Evolutionary conservation across 2,888 invertebrate species (phyloP), one percentile per base, ranked within the genome.

Genomic region (Gnatocerus cornutus): DNA sequence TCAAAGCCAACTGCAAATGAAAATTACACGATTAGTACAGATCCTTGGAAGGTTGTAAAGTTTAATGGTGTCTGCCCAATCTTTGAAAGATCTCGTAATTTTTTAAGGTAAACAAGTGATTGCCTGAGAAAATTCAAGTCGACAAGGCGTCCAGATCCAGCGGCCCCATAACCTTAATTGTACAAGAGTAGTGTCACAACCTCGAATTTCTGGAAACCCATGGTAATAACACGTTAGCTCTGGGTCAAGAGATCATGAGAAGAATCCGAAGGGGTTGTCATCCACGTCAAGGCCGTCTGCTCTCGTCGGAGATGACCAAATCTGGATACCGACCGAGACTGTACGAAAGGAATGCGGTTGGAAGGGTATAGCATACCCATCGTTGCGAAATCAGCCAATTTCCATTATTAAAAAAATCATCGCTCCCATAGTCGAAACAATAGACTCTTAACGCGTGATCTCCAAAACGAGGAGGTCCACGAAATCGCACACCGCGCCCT

Each of bases 211-310:
- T 56, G 56, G 43, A 56, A 56, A 50, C 46, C 46, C 46, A 21
- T 8, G 16, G 29, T 7, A 16, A 9, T 16, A 52, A 39, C 14
- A 39, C 33, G 39, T 14, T 37, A 16, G 3, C 41, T 41, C 12
- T 41, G 16, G 68, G 68, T 62, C 62, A 62, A 62, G 55, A 68
- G 68, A 68, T 45, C 68, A 68, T 68, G 68, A 55, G 68, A 68
- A 68, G 43, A 53, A 68, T 62, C 41, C 12, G 12, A 62, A 29
- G 55, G 68, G 71, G 73, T 74, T 75, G 76, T 76, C 75, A 75
- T 75, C 74, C 39, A 68, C 71, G 65, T 70, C 77, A 79, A 79
- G 79, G 79, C 66, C 78, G 78, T 71, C 77, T 62, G 74, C 73
- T 76, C 68, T 48, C 29, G 71, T 64, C 58, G 68, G 64, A 66